Base-by-base conservation (phyloP, 53 echinoderm and acorn worm genomes). In the Antedon mediterranea region DNA sequence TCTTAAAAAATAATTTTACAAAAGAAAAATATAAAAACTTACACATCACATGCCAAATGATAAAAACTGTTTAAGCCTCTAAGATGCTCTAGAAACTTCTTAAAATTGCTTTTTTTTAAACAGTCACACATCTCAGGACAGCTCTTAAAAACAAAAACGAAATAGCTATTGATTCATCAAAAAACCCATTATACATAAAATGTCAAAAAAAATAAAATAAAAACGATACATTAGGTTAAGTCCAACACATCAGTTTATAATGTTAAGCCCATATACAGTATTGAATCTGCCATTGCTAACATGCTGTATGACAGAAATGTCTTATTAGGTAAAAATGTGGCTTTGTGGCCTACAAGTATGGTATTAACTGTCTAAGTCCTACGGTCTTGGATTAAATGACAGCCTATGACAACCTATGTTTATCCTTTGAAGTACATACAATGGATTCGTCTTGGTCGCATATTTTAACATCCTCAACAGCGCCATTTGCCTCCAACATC, bases 51-150 rank as follows among this genome's bases (percentile, higher is more conserved):
- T 1, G 90, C 85, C 0, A 88, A 78, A 73, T 98, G 98, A 75
- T 98, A 90, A 73, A 98, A 86, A 37, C 90, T 89, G n/a, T 85
- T 74, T 29, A 98, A 80, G 32, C 91, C 98, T 33, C 81, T 83
- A 15, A 98, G 87, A 77, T 98, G 98, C 32, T 98, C 98, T 0
- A 84, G 78, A 80, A 98, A 98, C 78, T 90, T 93, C 79, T 90
- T 98, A 85, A 98, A 98, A 76, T 98, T 90, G 43, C 86, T 98
- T 79, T 86, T 83, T 76, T 84, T 88, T 72, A 98, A 44, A 7
- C 82, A 88, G 31, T 92, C 88, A 57, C 86, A 88, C 98, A 98
- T 92, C 76, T 90, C 90, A 18, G 32, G 88, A 70, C 98, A 98
- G 76, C 88, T 90, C 98, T 98, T 79, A 18, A 31, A 34, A 71